These are phyloP conservation scores for Sinocyclocheilus rhinocerous DNA, from an alignment of 2,113 vertebrate genomes.

Conservation along the genomic window DNA sequence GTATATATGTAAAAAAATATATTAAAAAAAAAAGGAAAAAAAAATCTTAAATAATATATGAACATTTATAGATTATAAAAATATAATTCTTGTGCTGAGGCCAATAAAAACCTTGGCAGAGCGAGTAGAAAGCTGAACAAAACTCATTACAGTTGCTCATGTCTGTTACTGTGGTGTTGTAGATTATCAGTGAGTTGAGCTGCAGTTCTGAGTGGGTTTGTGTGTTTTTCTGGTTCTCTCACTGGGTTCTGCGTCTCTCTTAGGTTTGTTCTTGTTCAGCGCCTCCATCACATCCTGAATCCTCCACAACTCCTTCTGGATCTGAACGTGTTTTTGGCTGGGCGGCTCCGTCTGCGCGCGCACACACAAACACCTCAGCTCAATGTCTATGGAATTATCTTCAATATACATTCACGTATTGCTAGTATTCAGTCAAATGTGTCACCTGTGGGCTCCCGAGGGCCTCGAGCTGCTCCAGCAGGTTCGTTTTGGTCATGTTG, in stretches of 20 bases:
- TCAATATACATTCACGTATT: not conserved
- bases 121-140: not conserved
- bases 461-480: slow-evolving; percentile 88
- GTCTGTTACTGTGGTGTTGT: not conserved
- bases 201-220: not conserved
- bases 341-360: slow-evolving; percentile 87
- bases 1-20: too few species aligned
- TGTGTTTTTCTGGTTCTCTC: not conserved
- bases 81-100: too few species aligned
- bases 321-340: slow-evolving; percentile 89
- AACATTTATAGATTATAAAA: too few species aligned
- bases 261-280: slow-evolving; percentile 89
- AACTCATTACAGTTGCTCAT: not conserved
- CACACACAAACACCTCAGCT: slow-evolving; percentile 45
- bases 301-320: slow-evolving; percentile 97
- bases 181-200: not conserved
- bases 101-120: too few species aligned
- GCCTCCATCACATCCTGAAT: slow-evolving; percentile 97
- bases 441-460: slow-evolving; percentile 84
- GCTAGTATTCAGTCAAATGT: not conserved
- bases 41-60: too few species aligned
- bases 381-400: not conserved
- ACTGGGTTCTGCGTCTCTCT: slow-evolving; percentile 78
- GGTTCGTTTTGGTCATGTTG: slow-evolving; percentile 82
- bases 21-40: too few species aligned